Conservation (phyloP, 1,140 invertebrate genomes). For the Agraylea sexmaculata region DNA sequence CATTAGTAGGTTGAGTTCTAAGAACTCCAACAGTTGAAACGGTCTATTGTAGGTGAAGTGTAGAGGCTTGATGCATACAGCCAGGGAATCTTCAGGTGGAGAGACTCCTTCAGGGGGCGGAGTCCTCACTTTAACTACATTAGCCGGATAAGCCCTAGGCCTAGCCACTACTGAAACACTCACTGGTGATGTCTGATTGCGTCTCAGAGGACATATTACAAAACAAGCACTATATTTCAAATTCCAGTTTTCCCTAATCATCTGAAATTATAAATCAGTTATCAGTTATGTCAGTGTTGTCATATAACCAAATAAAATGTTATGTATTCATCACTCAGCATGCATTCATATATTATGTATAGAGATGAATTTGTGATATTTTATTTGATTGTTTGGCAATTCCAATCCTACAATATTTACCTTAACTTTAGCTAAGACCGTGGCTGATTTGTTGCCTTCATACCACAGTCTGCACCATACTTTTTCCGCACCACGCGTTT, state of each 20-base stretch:
- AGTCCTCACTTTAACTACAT: slow-evolving; percentile 34
- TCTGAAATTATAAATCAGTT: slow-evolving; percentile 31
- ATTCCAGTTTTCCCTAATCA: slow-evolving; percentile 89
- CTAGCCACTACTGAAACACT: slow-evolving; percentile 51
- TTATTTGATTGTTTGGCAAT: background rate
- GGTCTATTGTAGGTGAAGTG: slow-evolving; percentile 81
- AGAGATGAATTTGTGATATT: too few relatives aligned
- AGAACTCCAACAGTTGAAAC: slow-evolving; percentile 79
- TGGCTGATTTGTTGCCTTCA: slow-evolving; percentile 47
- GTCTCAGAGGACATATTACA: slow-evolving; percentile 62
- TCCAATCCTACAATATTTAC: slow-evolving; percentile 28
- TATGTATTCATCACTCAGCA: too few relatives aligned
- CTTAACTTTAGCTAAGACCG: slow-evolving; percentile 65
- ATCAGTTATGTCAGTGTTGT: background rate
- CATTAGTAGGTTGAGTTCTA: slow-evolving; percentile 78
- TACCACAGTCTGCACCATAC: slow-evolving; percentile 84
- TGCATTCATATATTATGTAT: too few relatives aligned
- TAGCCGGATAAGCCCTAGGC: slow-evolving; percentile 38
- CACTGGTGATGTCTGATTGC: slow-evolving; percentile 35
- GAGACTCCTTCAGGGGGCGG: slow-evolving; percentile 15
- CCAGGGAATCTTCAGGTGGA: slow-evolving; percentile 51
- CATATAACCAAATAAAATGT: too few relatives aligned
- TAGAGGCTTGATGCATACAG: slow-evolving; percentile 88
- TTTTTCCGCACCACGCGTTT: slow-evolving; percentile 66
- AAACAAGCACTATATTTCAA: slow-evolving; percentile 86